phyloP scores from a whole-genome alignment of 2,113 vertebrate species.

The Cheilinus undulatus region DNA sequence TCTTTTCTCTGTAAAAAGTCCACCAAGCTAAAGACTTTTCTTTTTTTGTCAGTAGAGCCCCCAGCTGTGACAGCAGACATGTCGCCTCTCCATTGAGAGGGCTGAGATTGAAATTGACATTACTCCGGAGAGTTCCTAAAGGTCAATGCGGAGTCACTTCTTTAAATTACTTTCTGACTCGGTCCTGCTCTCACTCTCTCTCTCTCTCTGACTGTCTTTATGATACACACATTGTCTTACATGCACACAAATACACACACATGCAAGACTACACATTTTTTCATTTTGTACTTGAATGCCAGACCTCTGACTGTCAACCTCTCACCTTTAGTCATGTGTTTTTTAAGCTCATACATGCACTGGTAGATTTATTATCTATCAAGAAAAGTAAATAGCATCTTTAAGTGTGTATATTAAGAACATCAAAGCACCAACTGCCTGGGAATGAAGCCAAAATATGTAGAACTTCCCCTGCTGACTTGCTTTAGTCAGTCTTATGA shows the following conservation, averaged over 20 bases:
- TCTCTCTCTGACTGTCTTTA: conserved; percentile 8
- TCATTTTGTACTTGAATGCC: background rate
- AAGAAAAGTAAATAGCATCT: too few relatives aligned
- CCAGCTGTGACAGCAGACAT: conserved; percentile 41
- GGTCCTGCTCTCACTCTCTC: conserved; percentile 21
- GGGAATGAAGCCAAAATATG: too few relatives aligned
- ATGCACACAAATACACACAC: background rate
- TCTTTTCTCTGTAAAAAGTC: background rate
- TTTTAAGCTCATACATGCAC: conserved; percentile 9
- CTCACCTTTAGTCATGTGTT: background rate
- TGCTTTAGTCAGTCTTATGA: too few relatives aligned
- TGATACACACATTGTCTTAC: background rate
- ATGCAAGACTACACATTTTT: background rate
- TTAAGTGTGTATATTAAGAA: too few relatives aligned
- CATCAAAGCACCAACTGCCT: too few relatives aligned
- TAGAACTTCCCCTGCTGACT: too few relatives aligned
- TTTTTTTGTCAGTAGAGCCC: conserved; percentile 1
- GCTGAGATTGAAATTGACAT: conserved; percentile 70
- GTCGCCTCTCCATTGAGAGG: conserved; percentile 32
- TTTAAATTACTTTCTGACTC: conserved; percentile 58
- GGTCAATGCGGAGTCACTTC: conserved; percentile 62
- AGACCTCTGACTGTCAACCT: background rate
- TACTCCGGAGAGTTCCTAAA: conserved; percentile 55
- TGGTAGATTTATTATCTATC: too few relatives aligned
- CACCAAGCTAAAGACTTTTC: conserved; percentile 5